Evolutionary conservation across 2,113 vertebrate species (phyloP), one percentile per base, ranked within the genome.

Genomic region (Gallinago paraguaiae): DNA sequence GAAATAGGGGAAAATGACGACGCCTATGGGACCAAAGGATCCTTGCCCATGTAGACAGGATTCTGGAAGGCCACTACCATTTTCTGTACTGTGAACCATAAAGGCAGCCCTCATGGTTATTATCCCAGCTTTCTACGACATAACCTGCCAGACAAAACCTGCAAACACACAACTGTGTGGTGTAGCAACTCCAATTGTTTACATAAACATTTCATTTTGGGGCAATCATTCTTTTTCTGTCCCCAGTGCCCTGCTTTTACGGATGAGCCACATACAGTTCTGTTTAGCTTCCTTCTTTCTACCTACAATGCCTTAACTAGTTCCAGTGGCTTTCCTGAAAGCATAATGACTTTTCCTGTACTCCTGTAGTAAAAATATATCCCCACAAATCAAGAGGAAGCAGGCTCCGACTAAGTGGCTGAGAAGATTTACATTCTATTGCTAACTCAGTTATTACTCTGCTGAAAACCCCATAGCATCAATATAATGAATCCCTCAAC

Each of bases 401-500:
- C 93, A 97, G 96, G 96, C 94, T 97, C 95, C 92, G 97, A 97
- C 97, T 98, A 98, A 98, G 97, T 98, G 97, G 97, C 96, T 97
- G 97, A 96, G 95, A 97, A 98, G 98, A 98, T 98, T 98, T 98
- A 98, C 98, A 98, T 98, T 98, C 98, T 96, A 97, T 97, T 97
- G 97, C 98, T 98, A 98, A 98, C 97, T 98, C 97, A 97, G 98
- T 98, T 98, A 98, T 98, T 98, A 98, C 97, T 98, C 97, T 96
- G 97, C 96, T 98, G 97, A 97, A 98, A 98, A 97, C 98, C 97
- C 97, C 97, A 98, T 94, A 98, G 97, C 98, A 98, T 98, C 97
- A 96, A 97, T 98, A 97, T 98, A 98, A 98, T 98, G 98, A 98
- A 98, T 98, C 97, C 98, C 96, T 98, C 97, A 98, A 97, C 98